Evolutionary conservation across 2,113 vertebrate species (phyloP).

Genomic region (Oryzias javanicus): DNA sequence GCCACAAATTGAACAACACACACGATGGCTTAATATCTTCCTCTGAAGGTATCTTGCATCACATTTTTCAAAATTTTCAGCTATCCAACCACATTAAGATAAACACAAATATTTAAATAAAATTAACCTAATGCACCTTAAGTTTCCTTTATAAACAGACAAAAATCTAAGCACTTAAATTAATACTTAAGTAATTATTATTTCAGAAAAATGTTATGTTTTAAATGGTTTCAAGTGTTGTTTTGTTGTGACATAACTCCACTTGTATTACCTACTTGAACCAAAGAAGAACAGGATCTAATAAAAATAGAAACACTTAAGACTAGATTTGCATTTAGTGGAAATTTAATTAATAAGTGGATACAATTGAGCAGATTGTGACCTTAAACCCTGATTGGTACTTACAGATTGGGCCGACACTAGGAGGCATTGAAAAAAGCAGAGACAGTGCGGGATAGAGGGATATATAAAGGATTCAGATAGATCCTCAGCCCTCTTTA

Average conservation of each 20-base stretch:
- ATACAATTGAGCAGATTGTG: slow-evolving; percentile 33
- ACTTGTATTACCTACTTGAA: not conserved
- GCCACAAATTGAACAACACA: too few species aligned
- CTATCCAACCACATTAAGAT: too few species aligned
- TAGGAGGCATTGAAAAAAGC: slow-evolving; percentile 9
- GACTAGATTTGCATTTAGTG: slow-evolving; percentile 19
- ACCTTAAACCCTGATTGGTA: slow-evolving; percentile 32
- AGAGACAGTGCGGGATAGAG: slow-evolving; percentile 11
- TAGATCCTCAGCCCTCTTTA: slow-evolving; percentile 49
- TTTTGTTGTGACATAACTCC: not conserved
- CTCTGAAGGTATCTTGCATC: too few species aligned
- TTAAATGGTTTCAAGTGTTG: not conserved
- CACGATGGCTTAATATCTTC: too few species aligned
- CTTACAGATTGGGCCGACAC: slow-evolving; percentile 9
- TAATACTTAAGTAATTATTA: too few species aligned
- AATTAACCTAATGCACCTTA: too few species aligned
- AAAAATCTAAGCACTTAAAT: too few species aligned
- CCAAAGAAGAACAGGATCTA: not conserved
- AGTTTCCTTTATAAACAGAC: too few species aligned
- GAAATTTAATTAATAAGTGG: slow-evolving; percentile 33
- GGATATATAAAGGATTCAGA: slow-evolving; percentile 42
- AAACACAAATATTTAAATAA: too few species aligned
- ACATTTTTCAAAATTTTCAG: too few species aligned
- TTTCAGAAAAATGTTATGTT: not conserved
- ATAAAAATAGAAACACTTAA: slow-evolving; percentile 14